These are phyloP conservation scores for Hemiscyllium ocellatum DNA, from an alignment of 2,113 vertebrate genomes.

Conservation along the genomic window DNA sequence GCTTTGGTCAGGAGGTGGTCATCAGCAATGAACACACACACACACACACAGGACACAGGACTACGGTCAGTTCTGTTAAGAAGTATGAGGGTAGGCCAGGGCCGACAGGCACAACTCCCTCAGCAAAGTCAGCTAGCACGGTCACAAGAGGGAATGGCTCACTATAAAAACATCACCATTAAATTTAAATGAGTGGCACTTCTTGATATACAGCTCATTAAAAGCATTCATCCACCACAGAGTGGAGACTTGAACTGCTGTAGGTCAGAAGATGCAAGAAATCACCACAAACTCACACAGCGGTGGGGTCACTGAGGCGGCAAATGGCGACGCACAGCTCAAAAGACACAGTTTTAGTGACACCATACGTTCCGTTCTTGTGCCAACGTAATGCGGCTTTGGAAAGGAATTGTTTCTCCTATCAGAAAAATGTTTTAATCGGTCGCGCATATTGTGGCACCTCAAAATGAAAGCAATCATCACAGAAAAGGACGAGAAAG, in stretches of 20 bases:
- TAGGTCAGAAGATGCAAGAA: not conserved
- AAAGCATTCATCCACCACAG: not conserved
- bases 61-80: not conserved
- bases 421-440: not conserved
- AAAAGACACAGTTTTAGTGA: not conserved
- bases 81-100: not conserved
- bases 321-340: not conserved
- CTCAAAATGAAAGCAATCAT: not conserved
- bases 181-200: not conserved
- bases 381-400: not conserved
- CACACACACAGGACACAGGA: not conserved
- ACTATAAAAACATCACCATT: not conserved
- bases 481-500: not conserved
- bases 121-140: not conserved
- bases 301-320: not conserved
- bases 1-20: not conserved
- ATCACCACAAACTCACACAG: not conserved
- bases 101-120: not conserved
- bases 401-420: not conserved
- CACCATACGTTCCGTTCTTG: not conserved
- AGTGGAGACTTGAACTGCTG: not conserved
- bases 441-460: not conserved
- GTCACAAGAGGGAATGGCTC: not conserved
- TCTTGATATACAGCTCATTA: not conserved
- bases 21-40: not conserved